Evolutionary conservation across 2,888 invertebrate genomes (phyloP).

Genomic region (Mythimna lalbum): DNA sequence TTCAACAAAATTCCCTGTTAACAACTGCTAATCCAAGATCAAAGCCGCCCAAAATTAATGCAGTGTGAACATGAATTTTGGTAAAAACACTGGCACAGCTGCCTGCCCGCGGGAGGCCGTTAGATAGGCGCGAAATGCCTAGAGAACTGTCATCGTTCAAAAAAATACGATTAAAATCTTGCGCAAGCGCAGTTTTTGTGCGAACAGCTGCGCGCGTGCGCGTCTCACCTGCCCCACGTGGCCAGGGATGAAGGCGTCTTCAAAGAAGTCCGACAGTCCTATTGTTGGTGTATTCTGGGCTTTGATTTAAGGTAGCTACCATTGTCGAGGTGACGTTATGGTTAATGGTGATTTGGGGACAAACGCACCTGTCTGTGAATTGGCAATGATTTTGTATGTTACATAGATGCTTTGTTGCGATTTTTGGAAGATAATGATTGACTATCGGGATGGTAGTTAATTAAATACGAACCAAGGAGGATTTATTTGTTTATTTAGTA

Average conservation of each 20-base stretch:
- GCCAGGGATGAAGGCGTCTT: conserved; percentile 81
- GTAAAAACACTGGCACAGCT: conserved; percentile 76
- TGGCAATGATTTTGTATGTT: conserved; percentile 50
- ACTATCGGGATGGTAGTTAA: not conserved
- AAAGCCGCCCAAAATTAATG: conserved; percentile 62
- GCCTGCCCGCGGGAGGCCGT: conserved; percentile 76
- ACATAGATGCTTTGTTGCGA: conserved; percentile 9
- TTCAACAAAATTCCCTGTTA: not conserved
- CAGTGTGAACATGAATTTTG: conserved; percentile 68
- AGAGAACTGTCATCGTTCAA: conserved; percentile 85
- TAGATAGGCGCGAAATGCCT: conserved; percentile 84
- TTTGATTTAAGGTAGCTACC: conserved; percentile 83
- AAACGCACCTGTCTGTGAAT: conserved; percentile 71
- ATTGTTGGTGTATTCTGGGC: conserved; percentile 79
- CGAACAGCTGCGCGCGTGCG: conserved; percentile 88
- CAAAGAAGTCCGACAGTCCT: conserved; percentile 79
- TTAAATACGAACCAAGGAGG: too few species aligned
- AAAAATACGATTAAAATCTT: conserved; percentile 88
- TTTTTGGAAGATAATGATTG: not conserved
- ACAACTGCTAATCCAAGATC: conserved; percentile 8
- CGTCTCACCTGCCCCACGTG: conserved; percentile 88
- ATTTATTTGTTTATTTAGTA: too few species aligned
- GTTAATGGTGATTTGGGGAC: conserved; percentile 45
- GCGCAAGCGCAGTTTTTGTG: conserved; percentile 85
- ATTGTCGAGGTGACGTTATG: conserved; percentile 67